phyloP scores from a whole-genome alignment of 2,888 invertebrate genomes.

The Galeruca laticollis region DNA sequence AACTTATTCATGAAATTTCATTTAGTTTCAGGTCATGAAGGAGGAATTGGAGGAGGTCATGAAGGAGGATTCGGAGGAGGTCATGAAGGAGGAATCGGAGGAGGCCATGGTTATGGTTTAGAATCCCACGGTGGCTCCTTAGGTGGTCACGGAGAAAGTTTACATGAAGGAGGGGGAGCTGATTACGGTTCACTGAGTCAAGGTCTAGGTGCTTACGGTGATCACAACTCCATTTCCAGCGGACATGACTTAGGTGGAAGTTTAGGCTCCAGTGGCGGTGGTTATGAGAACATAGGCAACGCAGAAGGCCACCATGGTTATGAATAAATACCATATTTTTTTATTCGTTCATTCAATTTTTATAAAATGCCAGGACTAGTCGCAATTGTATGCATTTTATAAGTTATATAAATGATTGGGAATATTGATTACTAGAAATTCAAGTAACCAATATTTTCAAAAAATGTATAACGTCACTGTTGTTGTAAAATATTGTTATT shows the following conservation, averaged over 20 bases:
- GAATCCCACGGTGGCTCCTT: slow-evolving; percentile 50
- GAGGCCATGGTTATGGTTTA: slow-evolving; percentile 51
- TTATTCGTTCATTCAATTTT: slow-evolving; percentile 14
- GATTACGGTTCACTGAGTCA: slow-evolving; percentile 28
- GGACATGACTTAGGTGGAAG: slow-evolving; percentile 45
- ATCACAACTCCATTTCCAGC: slow-evolving; percentile 45
- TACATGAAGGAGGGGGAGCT: slow-evolving; percentile 24
- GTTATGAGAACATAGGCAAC: slow-evolving; percentile 32
- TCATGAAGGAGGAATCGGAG: slow-evolving; percentile 65
- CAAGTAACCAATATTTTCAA: background rate
- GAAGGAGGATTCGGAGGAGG: too few species aligned
- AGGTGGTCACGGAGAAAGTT: slow-evolving; percentile 34
- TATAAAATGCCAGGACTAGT: slow-evolving; percentile 45
- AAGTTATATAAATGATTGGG: background rate
- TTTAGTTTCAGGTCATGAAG: too few species aligned
- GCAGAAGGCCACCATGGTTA: slow-evolving; percentile 43
- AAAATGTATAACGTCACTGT: background rate
- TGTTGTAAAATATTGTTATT: slow-evolving; percentile 1
- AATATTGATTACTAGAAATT: background rate
- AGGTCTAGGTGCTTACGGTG: slow-evolving; percentile 39
- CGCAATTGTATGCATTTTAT: slow-evolving; percentile 15
- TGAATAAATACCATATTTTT: slow-evolving; percentile 24
- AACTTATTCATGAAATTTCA: background rate
- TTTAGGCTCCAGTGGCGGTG: slow-evolving; percentile 36
- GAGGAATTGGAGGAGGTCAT: too few species aligned